Conservation (phyloP, 92 coral and sea anemone genomes). For the Anthopleura xanthogrammica region DNA sequence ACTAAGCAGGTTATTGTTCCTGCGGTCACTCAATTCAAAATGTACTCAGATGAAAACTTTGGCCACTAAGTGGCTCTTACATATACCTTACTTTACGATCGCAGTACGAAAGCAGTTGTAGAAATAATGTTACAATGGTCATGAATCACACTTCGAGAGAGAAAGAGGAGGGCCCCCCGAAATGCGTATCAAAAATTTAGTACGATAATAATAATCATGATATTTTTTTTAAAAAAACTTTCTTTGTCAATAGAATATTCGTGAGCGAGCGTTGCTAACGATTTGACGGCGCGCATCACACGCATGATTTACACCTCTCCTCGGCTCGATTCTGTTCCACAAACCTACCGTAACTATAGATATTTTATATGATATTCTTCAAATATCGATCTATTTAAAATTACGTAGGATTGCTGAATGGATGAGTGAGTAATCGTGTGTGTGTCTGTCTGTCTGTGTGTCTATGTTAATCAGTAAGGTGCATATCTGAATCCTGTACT, state of each 20-base stretch:
- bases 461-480: slow-evolving; percentile 53
- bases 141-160: background rate
- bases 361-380: background rate
- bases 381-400: background rate
- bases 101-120: background rate
- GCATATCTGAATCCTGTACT: slow-evolving; percentile 86
- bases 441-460: background rate
- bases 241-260: background rate
- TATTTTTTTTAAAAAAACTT: background rate
- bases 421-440: background rate
- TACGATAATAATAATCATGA: background rate
- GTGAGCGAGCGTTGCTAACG: background rate
- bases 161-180: background rate
- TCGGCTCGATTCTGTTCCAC: background rate
- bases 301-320: background rate
- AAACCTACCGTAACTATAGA: background rate
- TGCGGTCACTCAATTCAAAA: slow-evolving; percentile 3
- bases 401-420: slow-evolving; percentile 8
- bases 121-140: background rate
- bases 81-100: slow-evolving; percentile 6
- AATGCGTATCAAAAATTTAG: background rate
- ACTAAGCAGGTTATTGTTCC: slow-evolving; percentile 22
- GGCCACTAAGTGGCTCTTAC: slow-evolving; percentile 24
- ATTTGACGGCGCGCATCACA: background rate
- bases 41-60: background rate